Conservation (phyloP, 2,888 invertebrate species). For the Cristatella mucedo region DNA sequence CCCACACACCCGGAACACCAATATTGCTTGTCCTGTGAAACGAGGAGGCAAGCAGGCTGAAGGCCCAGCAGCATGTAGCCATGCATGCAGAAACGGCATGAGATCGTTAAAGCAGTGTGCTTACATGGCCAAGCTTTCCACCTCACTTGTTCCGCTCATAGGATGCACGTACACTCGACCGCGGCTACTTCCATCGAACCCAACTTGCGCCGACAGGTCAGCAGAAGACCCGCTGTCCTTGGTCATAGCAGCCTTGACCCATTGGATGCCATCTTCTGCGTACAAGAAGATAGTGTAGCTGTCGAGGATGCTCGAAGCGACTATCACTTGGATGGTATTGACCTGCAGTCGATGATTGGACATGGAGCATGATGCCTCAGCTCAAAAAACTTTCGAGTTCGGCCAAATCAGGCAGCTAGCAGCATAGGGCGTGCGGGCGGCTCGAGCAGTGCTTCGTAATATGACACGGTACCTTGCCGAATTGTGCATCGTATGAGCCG, state of each 20-base stretch:
- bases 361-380: neutral
- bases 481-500: conserved; percentile 38
- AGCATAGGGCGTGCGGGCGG: too few relatives aligned
- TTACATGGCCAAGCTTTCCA: too few relatives aligned
- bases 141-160: too few relatives aligned
- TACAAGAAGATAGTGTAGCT: conserved; percentile 75
- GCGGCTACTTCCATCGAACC: conserved; percentile 69
- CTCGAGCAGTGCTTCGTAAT: neutral
- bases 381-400: neutral
- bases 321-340: conserved; percentile 71
- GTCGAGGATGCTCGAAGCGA: conserved; percentile 57
- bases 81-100: too few relatives aligned
- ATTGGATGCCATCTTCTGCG: conserved; percentile 70
- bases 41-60: too few relatives aligned
- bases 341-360: too few relatives aligned
- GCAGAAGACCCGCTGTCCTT: conserved; percentile 60
- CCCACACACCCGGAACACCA: conserved; percentile 65
- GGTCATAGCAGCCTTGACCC: conserved; percentile 64
- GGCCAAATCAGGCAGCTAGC: too few relatives aligned
- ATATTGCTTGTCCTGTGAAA: conserved; percentile 67
- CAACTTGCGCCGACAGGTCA: conserved; percentile 81
- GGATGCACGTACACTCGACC: too few relatives aligned
- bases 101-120: too few relatives aligned
- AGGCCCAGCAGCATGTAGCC: too few relatives aligned
- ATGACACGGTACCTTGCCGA: neutral